Evolutionary conservation across 2,888 invertebrate genomes (phyloP).

Genomic region (Biston betularia): DNA sequence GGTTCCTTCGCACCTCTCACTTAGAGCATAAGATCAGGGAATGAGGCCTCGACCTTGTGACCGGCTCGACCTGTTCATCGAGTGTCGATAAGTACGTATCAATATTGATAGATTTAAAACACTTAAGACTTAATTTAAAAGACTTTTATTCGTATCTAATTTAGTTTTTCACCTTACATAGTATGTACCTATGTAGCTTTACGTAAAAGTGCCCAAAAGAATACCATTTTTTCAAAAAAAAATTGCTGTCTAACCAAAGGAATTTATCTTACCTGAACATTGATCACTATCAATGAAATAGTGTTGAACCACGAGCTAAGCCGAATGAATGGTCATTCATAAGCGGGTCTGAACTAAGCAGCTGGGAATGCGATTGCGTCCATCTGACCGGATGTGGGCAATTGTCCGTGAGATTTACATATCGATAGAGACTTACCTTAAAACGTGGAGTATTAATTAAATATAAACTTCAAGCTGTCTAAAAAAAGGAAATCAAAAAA

Average conservation of each 20-base stretch:
- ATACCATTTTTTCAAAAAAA: too few species aligned
- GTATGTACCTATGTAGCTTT: neutral
- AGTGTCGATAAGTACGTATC: constrained; percentile 23
- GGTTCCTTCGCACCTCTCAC: constrained; percentile 27
- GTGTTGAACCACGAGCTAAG: constrained; percentile 11
- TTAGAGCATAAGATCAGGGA: constrained; percentile 26
- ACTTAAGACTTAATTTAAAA: too few species aligned
- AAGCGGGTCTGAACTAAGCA: constrained; percentile 11
- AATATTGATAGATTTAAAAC: constrained; percentile 5
- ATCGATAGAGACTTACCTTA: constrained; percentile 11
- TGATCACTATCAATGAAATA: constrained; percentile 13
- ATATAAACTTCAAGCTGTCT: neutral
- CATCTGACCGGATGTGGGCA: constrained; percentile 21
- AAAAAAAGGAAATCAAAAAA: too few species aligned
- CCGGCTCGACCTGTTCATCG: constrained; percentile 30
- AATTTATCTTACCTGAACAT: neutral
- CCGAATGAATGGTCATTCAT: constrained; percentile 12
- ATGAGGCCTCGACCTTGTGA: constrained; percentile 49
- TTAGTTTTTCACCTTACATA: too few species aligned
- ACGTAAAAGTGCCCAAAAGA: neutral
- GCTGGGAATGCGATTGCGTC: constrained; percentile 22
- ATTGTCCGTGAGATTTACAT: constrained; percentile 20
- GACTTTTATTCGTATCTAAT: neutral
- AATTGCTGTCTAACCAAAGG: neutral
- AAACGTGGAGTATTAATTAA: constrained; percentile 3